phyloP scores from a whole-genome alignment of 2,113 vertebrate genomes.

The Cyphomyrus discorhynchus region DNA sequence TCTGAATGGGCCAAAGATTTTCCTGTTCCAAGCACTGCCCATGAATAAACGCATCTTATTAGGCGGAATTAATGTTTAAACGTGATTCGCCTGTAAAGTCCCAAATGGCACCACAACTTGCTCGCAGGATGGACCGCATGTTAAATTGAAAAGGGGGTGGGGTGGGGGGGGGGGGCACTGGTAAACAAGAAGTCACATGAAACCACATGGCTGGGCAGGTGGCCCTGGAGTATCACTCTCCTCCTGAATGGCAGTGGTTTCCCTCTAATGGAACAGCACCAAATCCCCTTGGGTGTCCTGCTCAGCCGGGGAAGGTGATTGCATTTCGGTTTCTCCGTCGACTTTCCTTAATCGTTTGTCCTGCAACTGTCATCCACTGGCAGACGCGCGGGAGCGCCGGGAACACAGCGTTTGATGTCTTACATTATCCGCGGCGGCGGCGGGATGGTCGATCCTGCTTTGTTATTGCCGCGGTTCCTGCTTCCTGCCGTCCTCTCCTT shows the following conservation, averaged over 20 bases:
- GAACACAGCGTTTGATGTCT: not conserved
- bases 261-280: not conserved
- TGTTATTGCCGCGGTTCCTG: not conserved
- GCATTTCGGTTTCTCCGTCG: not conserved
- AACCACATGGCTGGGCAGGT: not conserved
- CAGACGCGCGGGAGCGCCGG: not conserved
- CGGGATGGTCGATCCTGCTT: not conserved
- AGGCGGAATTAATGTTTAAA: not conserved
- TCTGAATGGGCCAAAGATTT: not conserved
- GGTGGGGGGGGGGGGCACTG: not conserved
- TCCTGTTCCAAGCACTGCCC: not conserved
- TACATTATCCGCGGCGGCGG: not conserved
- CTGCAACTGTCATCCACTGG: not conserved
- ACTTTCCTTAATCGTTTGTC: constrained; percentile 13
- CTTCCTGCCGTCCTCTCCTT: not conserved
- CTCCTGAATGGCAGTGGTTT: not conserved
- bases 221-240: not conserved
- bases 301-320: not conserved
- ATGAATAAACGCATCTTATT: not conserved
- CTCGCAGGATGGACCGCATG: not conserved
- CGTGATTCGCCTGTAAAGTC: not conserved
- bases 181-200: not conserved
- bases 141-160: not conserved
- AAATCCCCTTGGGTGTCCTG: not conserved
- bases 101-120: not conserved